A percentile compares a stretch with the other conserved stretches of the same genome.
These are phyloP conservation scores for Atrina japonica DNA, from an alignment of 2,888 invertebrate species.

Conservation along the genomic window DNA sequence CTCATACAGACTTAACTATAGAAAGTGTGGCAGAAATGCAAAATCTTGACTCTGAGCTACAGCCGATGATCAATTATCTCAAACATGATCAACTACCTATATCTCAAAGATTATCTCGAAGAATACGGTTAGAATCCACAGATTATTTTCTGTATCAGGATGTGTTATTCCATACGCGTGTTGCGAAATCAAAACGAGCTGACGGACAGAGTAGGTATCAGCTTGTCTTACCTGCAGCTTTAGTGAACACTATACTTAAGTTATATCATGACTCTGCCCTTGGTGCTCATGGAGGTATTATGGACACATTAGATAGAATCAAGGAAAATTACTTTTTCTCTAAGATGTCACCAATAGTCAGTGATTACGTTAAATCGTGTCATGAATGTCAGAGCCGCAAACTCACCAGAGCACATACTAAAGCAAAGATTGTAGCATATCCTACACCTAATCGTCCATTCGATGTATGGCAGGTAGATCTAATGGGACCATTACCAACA, in stretches of 20 bases:
- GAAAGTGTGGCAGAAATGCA: constrained; percentile 33
- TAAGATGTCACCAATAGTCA: constrained; percentile 24
- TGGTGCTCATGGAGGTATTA: too few relatives aligned
- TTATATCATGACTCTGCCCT: too few relatives aligned
- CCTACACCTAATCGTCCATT: constrained; percentile 44
- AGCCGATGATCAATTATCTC: constrained; percentile 35
- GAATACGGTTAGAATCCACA: too few relatives aligned
- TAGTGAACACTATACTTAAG: too few relatives aligned
- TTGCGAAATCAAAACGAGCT: constrained; percentile 35
- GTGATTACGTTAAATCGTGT: constrained; percentile 40
- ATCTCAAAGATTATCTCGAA: constrained; percentile 45
- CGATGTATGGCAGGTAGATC: constrained; percentile 51
- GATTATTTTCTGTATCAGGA: constrained; percentile 40
- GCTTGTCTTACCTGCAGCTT: constrained; percentile 38
- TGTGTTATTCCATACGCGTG: constrained; percentile 43
- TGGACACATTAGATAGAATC: constrained; percentile 44
- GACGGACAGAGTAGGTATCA: constrained; percentile 33
- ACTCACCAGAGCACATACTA: constrained; percentile 19
- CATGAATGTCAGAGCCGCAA: constrained; percentile 40
- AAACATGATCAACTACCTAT: constrained; percentile 28
- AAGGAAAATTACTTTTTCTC: constrained; percentile 42
- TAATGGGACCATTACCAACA: constrained; percentile 47
- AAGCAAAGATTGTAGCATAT: constrained; percentile 40
- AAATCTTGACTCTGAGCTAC: constrained; percentile 20
- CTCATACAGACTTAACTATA: constrained; percentile 1